phyloP scores from a whole-genome alignment of 37 sponge, comb jelly and placozoan genomes.

The Ianthella basta region DNA sequence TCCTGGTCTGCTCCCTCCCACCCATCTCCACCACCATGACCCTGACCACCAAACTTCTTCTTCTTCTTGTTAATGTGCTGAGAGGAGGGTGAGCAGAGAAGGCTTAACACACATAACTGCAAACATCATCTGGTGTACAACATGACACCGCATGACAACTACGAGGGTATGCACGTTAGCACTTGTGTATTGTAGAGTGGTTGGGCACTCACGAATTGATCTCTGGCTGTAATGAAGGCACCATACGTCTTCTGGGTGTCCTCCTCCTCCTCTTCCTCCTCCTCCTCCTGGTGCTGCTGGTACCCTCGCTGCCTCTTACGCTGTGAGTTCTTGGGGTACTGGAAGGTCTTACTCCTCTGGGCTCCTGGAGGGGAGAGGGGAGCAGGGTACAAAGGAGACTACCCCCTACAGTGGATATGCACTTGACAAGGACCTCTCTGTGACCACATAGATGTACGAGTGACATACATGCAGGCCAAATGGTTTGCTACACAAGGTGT shows the following conservation, averaged over 20 bases:
- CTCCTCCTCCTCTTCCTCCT: not conserved
- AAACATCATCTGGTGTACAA: too few relatives aligned
- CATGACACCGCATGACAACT: too few relatives aligned
- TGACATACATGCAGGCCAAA: too few relatives aligned
- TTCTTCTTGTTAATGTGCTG: conserved; percentile 70
- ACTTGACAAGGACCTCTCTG: too few relatives aligned
- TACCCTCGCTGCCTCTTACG: not conserved
- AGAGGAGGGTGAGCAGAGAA: not conserved
- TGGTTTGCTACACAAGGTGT: too few relatives aligned
- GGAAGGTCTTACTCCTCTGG: too few relatives aligned
- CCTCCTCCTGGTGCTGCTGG: conserved; percentile 18
- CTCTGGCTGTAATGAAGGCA: conserved; percentile 70
- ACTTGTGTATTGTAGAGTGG: too few relatives aligned
- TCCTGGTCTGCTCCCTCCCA: not conserved
- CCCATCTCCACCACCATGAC: not conserved
- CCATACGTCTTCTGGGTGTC: not conserved
- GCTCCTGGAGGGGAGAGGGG: not conserved
- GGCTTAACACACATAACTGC: not conserved
- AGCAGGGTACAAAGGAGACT: not conserved
- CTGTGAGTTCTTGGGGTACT: not conserved
- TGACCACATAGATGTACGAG: too few relatives aligned
- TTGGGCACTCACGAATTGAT: conserved; percentile 68
- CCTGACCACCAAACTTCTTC: conserved; percentile 31
- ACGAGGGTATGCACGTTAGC: too few relatives aligned
- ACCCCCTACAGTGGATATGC: too few relatives aligned